These are phyloP conservation scores for Oscheius onirici DNA, from an alignment of 2,888 invertebrate genomes.

Conservation along the genomic window DNA sequence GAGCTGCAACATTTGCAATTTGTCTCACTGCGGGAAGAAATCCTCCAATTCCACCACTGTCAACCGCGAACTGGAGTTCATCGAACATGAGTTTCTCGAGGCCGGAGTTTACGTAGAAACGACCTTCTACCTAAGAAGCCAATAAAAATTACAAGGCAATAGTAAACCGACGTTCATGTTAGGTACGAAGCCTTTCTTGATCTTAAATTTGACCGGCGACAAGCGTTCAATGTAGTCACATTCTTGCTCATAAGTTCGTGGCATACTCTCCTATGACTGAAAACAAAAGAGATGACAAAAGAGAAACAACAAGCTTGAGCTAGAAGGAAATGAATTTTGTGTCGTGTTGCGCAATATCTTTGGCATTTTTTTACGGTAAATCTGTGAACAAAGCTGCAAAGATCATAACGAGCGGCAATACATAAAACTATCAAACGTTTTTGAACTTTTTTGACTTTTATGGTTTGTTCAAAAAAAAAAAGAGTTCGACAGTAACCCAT, in stretches of 20 bases:
- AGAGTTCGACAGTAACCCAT: no score
- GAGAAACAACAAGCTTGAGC: no score
- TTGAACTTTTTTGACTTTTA: no score
- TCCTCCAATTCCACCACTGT: slow-evolving; percentile 82
- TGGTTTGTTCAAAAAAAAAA: no score
- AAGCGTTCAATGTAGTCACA: slow-evolving; percentile 90
- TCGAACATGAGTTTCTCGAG: slow-evolving; percentile 96
- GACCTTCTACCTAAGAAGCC: slow-evolving; percentile 85
- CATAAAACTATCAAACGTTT: no score
- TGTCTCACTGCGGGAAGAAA: slow-evolving; percentile 98
- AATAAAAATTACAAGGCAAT: background rate
- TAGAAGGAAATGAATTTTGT: no score
- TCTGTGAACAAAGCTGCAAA: no score
- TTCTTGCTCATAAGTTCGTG: slow-evolving; percentile 85
- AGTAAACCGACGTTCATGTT: slow-evolving; percentile 85
- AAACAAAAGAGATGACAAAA: background rate
- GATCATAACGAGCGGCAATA: no score
- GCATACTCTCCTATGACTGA: slow-evolving; percentile 51
- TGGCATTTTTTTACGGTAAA: no score
- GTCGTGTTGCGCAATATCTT: no score
- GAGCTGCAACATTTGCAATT: slow-evolving; percentile 96
- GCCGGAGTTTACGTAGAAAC: slow-evolving; percentile 91
- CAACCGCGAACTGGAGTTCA: slow-evolving; percentile 88
- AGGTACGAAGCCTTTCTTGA: slow-evolving; percentile 97
- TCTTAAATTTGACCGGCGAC: slow-evolving; percentile 85